These are phyloP conservation scores for Embidobia sp. DNA, from an alignment of 2,888 invertebrate species.

Conservation along the genomic window DNA sequence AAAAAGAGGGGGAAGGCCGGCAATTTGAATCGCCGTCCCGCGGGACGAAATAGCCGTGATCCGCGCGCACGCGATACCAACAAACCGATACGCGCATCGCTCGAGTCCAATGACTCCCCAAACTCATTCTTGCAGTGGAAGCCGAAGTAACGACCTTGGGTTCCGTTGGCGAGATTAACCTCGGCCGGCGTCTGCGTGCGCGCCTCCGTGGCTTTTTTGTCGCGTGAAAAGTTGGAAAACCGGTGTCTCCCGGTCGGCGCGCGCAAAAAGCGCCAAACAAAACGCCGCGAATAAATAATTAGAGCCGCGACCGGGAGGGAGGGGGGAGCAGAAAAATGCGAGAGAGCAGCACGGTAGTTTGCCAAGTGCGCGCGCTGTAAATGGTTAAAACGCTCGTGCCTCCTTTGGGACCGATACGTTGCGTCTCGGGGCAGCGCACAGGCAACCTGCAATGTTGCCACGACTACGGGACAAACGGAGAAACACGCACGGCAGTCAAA, in stretches of 20 bases:
- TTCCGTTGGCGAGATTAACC: conserved; percentile 62
- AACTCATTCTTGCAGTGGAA: conserved; percentile 53
- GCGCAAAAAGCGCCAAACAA: conserved; percentile 35
- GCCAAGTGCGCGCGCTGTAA: conserved; percentile 37
- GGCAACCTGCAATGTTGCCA: conserved; percentile 58
- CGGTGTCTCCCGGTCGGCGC: conserved; percentile 52
- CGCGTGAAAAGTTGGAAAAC: conserved; percentile 62
- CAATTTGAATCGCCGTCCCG: conserved; percentile 19
- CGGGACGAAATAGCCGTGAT: conserved; percentile 22
- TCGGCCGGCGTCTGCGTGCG: conserved; percentile 41
- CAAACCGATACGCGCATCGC: conserved; percentile 45
- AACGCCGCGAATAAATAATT: conserved; percentile 32
- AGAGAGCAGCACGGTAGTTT: conserved; percentile 28
- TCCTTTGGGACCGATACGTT: conserved; percentile 44
- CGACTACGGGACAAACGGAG: conserved; percentile 50
- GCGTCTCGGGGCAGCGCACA: conserved; percentile 44
- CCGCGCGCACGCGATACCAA: conserved; percentile 21
- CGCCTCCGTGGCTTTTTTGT: conserved; percentile 41
- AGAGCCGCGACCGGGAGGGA: background rate
- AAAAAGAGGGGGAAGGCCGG: no score
- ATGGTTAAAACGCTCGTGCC: conserved; percentile 44
- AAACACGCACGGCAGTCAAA: conserved; percentile 38
- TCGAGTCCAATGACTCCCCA: conserved; percentile 58
- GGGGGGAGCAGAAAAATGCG: conserved; percentile 17
- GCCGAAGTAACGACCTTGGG: conserved; percentile 59